Percentiles rank a stretch among this genome's conserved stretches.
These are phyloP conservation scores for Malaclemys terrapin DNA, from an alignment of 2,113 vertebrate species.

Conservation along the genomic window DNA sequence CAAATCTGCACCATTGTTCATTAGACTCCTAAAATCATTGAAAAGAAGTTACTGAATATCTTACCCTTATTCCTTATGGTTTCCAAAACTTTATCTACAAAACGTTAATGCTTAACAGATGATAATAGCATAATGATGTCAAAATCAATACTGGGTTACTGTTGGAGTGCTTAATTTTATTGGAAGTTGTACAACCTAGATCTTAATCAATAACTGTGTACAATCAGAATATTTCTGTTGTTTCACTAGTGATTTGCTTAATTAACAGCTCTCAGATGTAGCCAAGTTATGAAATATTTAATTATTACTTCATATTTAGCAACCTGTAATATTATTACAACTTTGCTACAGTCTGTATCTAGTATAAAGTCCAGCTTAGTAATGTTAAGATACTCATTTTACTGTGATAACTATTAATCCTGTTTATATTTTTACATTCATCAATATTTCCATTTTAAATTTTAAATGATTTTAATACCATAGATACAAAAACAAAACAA, in stretches of 20 bases:
- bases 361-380: conserved; percentile 49
- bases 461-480: conserved; percentile 73
- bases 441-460: conserved; percentile 67
- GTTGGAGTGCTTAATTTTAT: conserved; percentile 74
- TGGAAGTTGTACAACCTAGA: conserved; percentile 76
- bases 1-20: conserved; percentile 94
- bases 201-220: conserved; percentile 76
- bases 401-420: conserved; percentile 48
- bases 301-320: background rate
- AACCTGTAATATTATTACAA: conserved; percentile 19
- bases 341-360: background rate
- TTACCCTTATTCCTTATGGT: conserved; percentile 74
- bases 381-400: conserved; percentile 56
- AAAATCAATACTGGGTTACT: conserved; percentile 77
- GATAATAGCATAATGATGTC: conserved; percentile 76
- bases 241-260: conserved; percentile 37
- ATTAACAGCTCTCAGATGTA: conserved; percentile 9
- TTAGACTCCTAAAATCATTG: conserved; percentile 87
- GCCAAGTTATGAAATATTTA: background rate
- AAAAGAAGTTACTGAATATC: conserved; percentile 84
- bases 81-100: conserved; percentile 80
- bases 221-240: conserved; percentile 52
- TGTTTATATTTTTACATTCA: conserved; percentile 71
- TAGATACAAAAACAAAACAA: conserved; percentile 78
- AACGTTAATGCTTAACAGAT: conserved; percentile 68